Evolutionary conservation across 2,797 vertebrate genomes (phyloP).

Genomic region (Ceyx erithaca): DNA sequence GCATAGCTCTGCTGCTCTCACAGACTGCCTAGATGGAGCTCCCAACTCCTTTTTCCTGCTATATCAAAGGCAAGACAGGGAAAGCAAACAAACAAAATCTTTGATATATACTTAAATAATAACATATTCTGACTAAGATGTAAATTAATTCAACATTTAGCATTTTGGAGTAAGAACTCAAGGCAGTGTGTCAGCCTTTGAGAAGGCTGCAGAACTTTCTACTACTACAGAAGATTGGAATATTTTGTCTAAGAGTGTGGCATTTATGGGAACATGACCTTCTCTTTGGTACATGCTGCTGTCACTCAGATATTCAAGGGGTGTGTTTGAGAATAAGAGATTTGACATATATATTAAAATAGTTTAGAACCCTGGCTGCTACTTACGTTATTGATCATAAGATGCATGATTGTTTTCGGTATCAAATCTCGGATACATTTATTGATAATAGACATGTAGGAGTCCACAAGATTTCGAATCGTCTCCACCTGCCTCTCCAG

Average conservation of each 20-base stretch:
- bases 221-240: background rate
- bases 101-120: background rate
- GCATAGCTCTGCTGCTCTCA: background rate
- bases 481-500: conserved; percentile 94
- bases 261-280: background rate
- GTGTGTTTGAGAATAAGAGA: background rate
- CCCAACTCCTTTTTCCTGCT: background rate
- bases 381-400: conserved; percentile 86
- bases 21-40: background rate
- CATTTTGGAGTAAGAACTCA: background rate
- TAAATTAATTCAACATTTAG: background rate
- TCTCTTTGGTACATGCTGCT: background rate
- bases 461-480: conserved; percentile 92
- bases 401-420: conserved; percentile 85
- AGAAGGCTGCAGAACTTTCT: background rate
- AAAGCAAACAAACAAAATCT: background rate
- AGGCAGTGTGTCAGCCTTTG: background rate
- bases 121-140: background rate
- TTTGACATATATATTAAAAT: background rate
- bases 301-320: background rate
- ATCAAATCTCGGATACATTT: conserved; percentile 86
- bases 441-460: conserved; percentile 94
- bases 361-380: background rate
- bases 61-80: background rate
- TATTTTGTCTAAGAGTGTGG: background rate